Percentiles rank a stretch among this genome's conserved stretches.
phyloP scores from a whole-genome alignment of 2,113 vertebrate genomes.

The Alexandromys fortis region DNA sequence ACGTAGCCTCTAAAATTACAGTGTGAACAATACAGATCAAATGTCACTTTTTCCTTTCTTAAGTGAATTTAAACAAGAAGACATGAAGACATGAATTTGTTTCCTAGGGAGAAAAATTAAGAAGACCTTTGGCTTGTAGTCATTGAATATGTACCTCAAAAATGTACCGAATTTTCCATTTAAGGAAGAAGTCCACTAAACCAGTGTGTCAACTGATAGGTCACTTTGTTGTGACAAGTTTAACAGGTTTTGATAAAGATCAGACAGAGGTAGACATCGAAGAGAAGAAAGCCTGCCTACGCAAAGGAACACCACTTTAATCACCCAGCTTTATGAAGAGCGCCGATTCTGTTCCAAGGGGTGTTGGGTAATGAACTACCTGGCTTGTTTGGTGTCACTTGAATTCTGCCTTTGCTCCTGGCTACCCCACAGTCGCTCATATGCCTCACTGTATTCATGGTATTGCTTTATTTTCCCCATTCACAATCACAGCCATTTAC shows the following conservation, averaged over 20 bases:
- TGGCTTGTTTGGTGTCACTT: not conserved
- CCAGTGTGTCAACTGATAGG: not conserved
- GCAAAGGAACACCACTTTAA: not conserved
- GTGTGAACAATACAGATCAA: slow-evolving; percentile 44
- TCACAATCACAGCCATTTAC: not conserved
- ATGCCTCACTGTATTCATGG: not conserved
- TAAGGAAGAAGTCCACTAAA: not conserved
- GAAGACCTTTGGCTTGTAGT: not conserved
- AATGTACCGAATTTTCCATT: not conserved
- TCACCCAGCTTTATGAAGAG: not conserved
- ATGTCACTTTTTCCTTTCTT: not conserved
- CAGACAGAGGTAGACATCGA: not conserved
- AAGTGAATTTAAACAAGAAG: slow-evolving; percentile 44
- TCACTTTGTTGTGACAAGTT: not conserved
- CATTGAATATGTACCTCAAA: slow-evolving; percentile 6
- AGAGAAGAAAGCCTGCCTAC: not conserved
- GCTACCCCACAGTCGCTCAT: not conserved
- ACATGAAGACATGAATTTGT: slow-evolving; percentile 16
- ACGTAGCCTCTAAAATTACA: slow-evolving; percentile 28
- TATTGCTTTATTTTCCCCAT: not conserved
- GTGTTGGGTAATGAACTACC: not conserved
- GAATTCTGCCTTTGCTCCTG: not conserved
- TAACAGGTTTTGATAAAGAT: not conserved
- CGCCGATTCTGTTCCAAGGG: not conserved
- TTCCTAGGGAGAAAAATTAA: not conserved